A percentile compares a stretch with the other conserved stretches of the same genome.
Evolutionary conservation across 2,888 invertebrate genomes (phyloP).

Genomic region (Sthenelais limicola): DNA sequence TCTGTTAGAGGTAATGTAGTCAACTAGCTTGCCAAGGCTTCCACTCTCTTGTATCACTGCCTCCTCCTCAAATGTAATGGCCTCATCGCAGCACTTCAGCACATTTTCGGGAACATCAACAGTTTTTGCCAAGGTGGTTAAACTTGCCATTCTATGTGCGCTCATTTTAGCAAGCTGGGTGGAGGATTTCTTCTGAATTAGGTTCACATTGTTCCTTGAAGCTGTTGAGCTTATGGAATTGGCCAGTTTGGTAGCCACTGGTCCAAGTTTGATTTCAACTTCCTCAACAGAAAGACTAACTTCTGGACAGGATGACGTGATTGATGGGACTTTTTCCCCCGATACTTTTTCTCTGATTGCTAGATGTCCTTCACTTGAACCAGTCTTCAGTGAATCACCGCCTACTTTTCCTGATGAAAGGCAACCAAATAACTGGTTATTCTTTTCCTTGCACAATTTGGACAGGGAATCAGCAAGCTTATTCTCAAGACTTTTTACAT

Average conservation of each 20-base stretch:
- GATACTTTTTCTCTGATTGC: not conserved
- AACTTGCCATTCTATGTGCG: slow-evolving; percentile 4
- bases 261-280: no score
- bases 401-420: no score
- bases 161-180: not conserved
- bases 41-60: not conserved
- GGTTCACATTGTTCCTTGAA: slow-evolving; percentile 6
- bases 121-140: not conserved
- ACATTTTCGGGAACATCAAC: not conserved
- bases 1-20: slow-evolving; percentile 12
- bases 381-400: no score
- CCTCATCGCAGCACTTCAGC: not conserved
- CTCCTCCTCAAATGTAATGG: not conserved
- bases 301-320: slow-evolving; percentile 27
- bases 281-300: slow-evolving; percentile 1
- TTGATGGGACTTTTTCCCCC: not conserved
- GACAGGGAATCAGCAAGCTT: no score
- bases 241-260: not conserved
- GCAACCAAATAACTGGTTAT: no score
- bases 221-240: slow-evolving; percentile 7
- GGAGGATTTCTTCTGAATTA: not conserved
- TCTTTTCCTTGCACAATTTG: no score
- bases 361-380: slow-evolving; percentile 20
- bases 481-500: no score
- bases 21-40: not conserved